These are phyloP conservation scores for Panonychus citri DNA, from an alignment of 1,140 invertebrate genomes.

Conservation along the genomic window DNA sequence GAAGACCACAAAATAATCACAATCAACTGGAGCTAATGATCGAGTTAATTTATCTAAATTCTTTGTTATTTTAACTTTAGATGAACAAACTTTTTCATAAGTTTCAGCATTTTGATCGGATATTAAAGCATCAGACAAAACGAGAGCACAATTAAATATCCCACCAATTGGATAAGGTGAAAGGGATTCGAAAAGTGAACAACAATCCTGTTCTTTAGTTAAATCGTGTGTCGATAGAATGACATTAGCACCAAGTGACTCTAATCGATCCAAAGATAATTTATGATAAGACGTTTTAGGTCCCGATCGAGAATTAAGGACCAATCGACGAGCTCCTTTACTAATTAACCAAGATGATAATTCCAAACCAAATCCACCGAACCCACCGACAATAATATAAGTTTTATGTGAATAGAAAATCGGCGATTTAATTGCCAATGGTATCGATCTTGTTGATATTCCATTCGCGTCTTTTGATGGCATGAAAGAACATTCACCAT, in stretches of 20 bases:
- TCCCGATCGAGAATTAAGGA: constrained; percentile 66
- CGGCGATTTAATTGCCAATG: constrained; percentile 27
- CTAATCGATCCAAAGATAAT: constrained; percentile 12
- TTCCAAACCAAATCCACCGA: constrained; percentile 85
- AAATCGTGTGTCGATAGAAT: neutral
- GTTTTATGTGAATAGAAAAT: constrained; percentile 64
- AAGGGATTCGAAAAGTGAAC: neutral
- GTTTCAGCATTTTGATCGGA: constrained; percentile 48
- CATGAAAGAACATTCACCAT: no score
- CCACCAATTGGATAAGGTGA: constrained; percentile 49
- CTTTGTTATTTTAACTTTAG: constrained; percentile 39
- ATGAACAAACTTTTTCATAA: constrained; percentile 38
- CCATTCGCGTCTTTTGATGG: no score
- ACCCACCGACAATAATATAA: constrained; percentile 62
- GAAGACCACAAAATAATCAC: constrained; percentile 79
- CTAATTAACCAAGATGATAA: constrained; percentile 63
- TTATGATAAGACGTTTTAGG: constrained; percentile 62
- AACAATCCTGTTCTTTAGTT: neutral
- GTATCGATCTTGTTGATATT: no score
- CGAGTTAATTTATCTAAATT: constrained; percentile 43
- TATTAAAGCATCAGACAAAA: constrained; percentile 4
- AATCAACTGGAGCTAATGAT: constrained; percentile 26
- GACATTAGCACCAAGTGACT: neutral
- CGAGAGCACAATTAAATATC: constrained; percentile 64
- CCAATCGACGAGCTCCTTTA: constrained; percentile 53